Conservation (phyloP, 1,140 invertebrate species). For the Papilio polyxenes region DNA sequence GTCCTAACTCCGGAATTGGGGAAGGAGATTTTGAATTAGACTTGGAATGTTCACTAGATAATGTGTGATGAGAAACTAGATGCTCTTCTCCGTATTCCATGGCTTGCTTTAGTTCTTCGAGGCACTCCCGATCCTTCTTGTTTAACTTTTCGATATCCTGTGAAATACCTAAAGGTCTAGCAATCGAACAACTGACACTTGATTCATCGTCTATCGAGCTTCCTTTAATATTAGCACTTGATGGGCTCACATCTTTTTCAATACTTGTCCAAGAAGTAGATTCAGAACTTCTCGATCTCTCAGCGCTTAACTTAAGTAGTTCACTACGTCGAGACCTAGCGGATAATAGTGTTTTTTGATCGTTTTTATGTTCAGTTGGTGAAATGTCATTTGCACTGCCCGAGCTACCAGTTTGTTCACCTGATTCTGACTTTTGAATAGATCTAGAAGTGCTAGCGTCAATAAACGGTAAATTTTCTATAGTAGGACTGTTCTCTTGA, state of each 20-base stretch:
- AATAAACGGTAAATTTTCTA: slow-evolving; percentile 78
- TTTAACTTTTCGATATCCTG: slow-evolving; percentile 85
- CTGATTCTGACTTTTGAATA: slow-evolving; percentile 69
- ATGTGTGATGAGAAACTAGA: slow-evolving; percentile 67
- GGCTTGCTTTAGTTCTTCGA: slow-evolving; percentile 77
- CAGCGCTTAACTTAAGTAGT: slow-evolving; percentile 82
- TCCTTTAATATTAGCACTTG: slow-evolving; percentile 82
- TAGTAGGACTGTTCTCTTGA: slow-evolving; percentile 79
- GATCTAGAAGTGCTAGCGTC: slow-evolving; percentile 72
- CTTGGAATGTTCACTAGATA: slow-evolving; percentile 77
- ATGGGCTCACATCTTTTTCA: slow-evolving; percentile 82
- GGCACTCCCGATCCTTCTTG: slow-evolving; percentile 78
- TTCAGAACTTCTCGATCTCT: slow-evolving; percentile 85
- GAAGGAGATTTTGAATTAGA: slow-evolving; percentile 77
- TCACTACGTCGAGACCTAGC: slow-evolving; percentile 76
- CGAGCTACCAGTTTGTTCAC: slow-evolving; percentile 75
- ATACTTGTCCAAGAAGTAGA: slow-evolving; percentile 83
- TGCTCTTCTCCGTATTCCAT: slow-evolving; percentile 78
- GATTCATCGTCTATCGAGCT: slow-evolving; percentile 87
- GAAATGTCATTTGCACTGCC: slow-evolving; percentile 73
- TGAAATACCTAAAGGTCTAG: slow-evolving; percentile 87
- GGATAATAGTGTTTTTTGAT: slow-evolving; percentile 71
- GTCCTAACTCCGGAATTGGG: slow-evolving; percentile 67
- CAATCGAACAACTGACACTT: slow-evolving; percentile 89
- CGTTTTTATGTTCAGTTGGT: slow-evolving; percentile 68